Base-by-base conservation (phyloP, 2,888 invertebrate genomes). In the Drosophila rellima region DNA sequence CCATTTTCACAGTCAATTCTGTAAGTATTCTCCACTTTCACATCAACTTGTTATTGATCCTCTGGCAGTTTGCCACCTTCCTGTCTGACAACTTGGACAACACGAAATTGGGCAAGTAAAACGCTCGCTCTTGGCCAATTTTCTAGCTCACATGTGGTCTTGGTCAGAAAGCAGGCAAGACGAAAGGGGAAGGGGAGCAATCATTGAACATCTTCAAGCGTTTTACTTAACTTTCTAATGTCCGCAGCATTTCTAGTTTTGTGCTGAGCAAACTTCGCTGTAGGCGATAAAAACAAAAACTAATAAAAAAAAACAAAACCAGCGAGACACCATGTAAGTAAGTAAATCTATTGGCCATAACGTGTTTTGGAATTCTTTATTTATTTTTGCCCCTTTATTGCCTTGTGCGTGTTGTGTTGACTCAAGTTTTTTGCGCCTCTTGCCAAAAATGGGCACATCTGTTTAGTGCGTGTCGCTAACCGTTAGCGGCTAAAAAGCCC, bases 111-210 rank as follows among this genome's bases (percentile, higher is more conserved):
- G 84, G 78, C 83, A 86, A 66, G 68, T 65, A 78, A 83, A 86
- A 75, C 87, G 87, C 70, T 86, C 81, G 74, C 83, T 83, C 83
- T 86, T 88, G 70, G 75, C 78, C 84, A 83, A 75, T 88, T 86
- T 86, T 51, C 68, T 42, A 55, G 29, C 40, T 59, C 68, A 64
- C 59, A 51, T 71, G 70, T 55, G 70, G 35, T 26, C 23, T n/a
- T n/a, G n/a, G n/a, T n/a, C n/a, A n/a, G n/a, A 39, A 2, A 3
- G 11, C 0, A 23, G 15, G 10, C 7, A 3, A 17, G 4, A 15
- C 17, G 74, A 33, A 54, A 40, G 17, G 54, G 55, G 47, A 55
- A 44, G 23, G 33, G 20, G 10, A 42, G 56, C 55, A 42, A 61
- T 61, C 54, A 78, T 86, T 80, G 87, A 83, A 68, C 83, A 88